phyloP scores from a whole-genome alignment of 2,888 invertebrate genomes.

The Apoderus coryli region DNA sequence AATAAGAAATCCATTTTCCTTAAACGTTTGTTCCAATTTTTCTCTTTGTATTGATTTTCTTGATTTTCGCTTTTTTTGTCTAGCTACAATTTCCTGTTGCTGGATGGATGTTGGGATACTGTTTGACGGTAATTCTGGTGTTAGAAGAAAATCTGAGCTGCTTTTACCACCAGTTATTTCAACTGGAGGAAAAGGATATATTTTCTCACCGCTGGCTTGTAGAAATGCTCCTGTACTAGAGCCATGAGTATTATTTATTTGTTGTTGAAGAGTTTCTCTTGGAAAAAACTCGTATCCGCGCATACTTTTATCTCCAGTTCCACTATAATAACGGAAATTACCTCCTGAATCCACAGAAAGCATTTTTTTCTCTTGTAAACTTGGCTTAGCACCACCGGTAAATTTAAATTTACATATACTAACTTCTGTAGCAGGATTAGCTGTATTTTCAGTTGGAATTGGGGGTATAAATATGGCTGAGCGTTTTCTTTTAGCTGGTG shows the following conservation, averaged over 20 bases:
- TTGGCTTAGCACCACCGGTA: constrained; percentile 80
- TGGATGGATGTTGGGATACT: constrained; percentile 19
- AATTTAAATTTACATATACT: constrained; percentile 85
- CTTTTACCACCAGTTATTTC: constrained; percentile 26
- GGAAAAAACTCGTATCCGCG: constrained; percentile 65
- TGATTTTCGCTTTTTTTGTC: constrained; percentile 53
- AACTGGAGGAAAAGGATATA: constrained; percentile 29
- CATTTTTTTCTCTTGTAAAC: constrained; percentile 83
- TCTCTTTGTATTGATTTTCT: constrained; percentile 73
- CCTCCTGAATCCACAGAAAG: constrained; percentile 80
- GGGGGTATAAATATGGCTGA: constrained; percentile 77
- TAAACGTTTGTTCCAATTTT: constrained; percentile 81
- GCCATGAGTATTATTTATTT: constrained; percentile 37
- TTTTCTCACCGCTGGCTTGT: constrained; percentile 39
- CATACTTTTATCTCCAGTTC: constrained; percentile 69
- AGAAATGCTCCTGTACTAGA: constrained; percentile 37
- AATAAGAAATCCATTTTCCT: constrained; percentile 83
- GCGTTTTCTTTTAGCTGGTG: constrained; percentile 56
- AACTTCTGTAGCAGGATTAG: constrained; percentile 66
- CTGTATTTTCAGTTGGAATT: constrained; percentile 57
- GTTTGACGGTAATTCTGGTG: constrained; percentile 23
- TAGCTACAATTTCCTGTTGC: constrained; percentile 21
- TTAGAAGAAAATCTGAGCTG: constrained; percentile 27
- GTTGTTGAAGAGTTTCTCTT: constrained; percentile 51
- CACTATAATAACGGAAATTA: constrained; percentile 71